These are phyloP conservation scores for Hirundichthys speculiger DNA, from an alignment of 2,113 vertebrate genomes.

Conservation along the genomic window DNA sequence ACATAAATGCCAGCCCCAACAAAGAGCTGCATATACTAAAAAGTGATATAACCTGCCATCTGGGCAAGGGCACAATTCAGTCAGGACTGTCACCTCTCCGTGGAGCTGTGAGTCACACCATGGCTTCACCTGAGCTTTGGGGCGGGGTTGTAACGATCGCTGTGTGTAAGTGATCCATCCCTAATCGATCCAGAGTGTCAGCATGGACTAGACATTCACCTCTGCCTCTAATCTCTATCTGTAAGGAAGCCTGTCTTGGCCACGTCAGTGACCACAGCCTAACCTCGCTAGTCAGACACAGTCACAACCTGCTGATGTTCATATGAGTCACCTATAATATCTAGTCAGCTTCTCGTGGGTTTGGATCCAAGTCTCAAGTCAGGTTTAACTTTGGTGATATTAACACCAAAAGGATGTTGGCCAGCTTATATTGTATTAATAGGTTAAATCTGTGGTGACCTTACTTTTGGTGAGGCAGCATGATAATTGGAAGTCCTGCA, in stretches of 20 bases:
- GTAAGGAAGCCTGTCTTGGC: constrained; percentile 71
- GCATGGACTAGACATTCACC: constrained; percentile 83
- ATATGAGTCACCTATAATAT: constrained; percentile 54
- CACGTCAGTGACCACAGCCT: constrained; percentile 80
- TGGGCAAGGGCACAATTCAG: constrained; percentile 36
- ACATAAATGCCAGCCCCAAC: not conserved
- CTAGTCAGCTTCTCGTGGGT: constrained; percentile 7
- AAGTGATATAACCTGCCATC: not conserved
- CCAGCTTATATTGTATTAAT: constrained; percentile 73
- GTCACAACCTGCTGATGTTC: constrained; percentile 59
- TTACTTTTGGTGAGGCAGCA: constrained; percentile 70
- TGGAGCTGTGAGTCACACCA: constrained; percentile 40
- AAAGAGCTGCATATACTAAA: not conserved
- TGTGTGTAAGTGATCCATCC: constrained; percentile 80
- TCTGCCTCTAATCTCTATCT: constrained; percentile 77
- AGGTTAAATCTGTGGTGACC: constrained; percentile 78
- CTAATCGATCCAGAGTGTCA: constrained; percentile 82
- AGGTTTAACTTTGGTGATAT: constrained; percentile 57
- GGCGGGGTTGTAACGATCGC: constrained; percentile 76
- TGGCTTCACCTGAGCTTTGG: constrained; percentile 69
- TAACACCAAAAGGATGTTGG: constrained; percentile 48
- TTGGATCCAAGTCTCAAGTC: constrained; percentile 32
- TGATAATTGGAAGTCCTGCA: constrained; percentile 79
- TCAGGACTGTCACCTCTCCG: constrained; percentile 50
- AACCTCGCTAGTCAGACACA: constrained; percentile 77